These are phyloP conservation scores for Lacanobia wlatinum DNA, from an alignment of 2,888 invertebrate genomes.

Conservation along the genomic window DNA sequence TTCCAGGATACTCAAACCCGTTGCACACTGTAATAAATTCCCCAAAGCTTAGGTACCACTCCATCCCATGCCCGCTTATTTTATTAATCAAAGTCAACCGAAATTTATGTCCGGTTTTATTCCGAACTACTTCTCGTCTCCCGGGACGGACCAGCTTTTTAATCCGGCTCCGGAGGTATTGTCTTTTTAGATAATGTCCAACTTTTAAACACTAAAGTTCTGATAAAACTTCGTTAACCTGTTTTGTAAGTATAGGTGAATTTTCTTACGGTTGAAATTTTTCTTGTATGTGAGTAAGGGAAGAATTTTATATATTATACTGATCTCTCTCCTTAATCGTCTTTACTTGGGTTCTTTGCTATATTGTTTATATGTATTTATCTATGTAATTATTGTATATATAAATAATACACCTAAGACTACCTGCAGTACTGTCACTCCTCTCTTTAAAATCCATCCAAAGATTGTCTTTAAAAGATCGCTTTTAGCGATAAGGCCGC, in stretches of 20 bases:
- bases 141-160: constrained; percentile 44
- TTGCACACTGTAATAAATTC: constrained; percentile 30
- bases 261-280: not conserved
- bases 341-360: no score
- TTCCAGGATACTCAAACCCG: not conserved
- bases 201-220: constrained; percentile 31
- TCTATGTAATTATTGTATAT: no score
- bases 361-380: no score
- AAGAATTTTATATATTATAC: no score
- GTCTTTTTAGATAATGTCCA: constrained; percentile 36
- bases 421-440: no score
- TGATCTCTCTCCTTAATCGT: no score
- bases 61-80: constrained; percentile 37
- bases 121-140: constrained; percentile 49
- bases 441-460: no score
- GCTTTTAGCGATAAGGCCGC: no score
- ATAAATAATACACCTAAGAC: no score
- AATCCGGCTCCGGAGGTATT: constrained; percentile 32
- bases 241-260: not conserved
- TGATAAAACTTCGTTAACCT: constrained; percentile 24
- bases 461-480: no score
- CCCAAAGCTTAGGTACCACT: constrained; percentile 22
- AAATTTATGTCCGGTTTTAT: constrained; percentile 58
- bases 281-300: not conserved
- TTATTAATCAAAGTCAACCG: constrained; percentile 63